Conservation (phyloP, 2,888 invertebrate species). For the Drosophila longiperda region DNA sequence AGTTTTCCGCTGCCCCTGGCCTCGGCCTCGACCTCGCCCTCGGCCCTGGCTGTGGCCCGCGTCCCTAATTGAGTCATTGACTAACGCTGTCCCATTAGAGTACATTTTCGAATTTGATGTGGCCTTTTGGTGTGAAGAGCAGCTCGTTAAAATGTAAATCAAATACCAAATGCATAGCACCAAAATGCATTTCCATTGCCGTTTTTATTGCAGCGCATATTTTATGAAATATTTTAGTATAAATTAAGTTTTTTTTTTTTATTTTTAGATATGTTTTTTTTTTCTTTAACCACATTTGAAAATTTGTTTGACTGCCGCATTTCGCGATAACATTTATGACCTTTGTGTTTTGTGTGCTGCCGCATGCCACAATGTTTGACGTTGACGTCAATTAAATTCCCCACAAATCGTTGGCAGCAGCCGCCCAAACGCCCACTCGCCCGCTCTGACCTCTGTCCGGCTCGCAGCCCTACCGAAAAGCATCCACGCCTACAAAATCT, state of each 20-base stretch:
- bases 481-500: constrained; percentile 41
- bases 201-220: constrained; percentile 54
- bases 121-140: constrained; percentile 56
- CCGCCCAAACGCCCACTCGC: constrained; percentile 16
- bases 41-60: background rate
- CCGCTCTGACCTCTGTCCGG: constrained; percentile 4
- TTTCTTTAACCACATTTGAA: constrained; percentile 62
- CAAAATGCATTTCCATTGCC: constrained; percentile 49
- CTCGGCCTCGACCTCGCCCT: background rate
- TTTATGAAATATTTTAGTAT: constrained; percentile 53
- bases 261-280: constrained; percentile 1
- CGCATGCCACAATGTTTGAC: constrained; percentile 58
- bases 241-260: constrained; percentile 27
- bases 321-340: constrained; percentile 77
- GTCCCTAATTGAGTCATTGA: constrained; percentile 71
- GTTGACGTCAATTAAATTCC: constrained; percentile 69
- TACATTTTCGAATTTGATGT: constrained; percentile 48
- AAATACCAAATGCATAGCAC: constrained; percentile 38
- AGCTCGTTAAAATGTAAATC: constrained; percentile 71
- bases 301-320: constrained; percentile 63
- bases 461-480: background rate
- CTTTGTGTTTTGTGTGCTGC: constrained; percentile 59
- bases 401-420: constrained; percentile 40
- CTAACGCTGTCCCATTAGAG: constrained; percentile 62
- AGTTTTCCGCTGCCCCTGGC: constrained; percentile 11